Conservation (phyloP, 2,797 vertebrate species). For the Salmo trutta region DNA sequence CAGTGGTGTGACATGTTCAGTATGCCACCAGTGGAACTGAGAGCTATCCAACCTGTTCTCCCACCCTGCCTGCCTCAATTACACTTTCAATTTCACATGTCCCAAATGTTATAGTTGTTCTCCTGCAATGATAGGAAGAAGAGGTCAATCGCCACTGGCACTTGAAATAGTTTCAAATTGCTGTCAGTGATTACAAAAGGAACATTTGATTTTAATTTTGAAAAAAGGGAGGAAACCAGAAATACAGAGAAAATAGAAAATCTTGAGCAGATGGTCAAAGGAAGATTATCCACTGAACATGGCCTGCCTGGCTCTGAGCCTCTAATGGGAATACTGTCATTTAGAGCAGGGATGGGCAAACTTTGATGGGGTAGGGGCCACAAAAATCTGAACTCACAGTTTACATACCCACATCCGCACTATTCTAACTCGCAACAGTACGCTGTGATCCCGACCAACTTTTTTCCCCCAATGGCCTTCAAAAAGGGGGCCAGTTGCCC, state of each 20-base stretch:
- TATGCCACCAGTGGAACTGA: slow-evolving; percentile 15
- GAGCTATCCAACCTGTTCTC: slow-evolving; percentile 21
- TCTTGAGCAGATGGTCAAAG: slow-evolving; percentile 66
- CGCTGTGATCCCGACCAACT: too few species aligned
- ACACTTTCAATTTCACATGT: slow-evolving; percentile 12
- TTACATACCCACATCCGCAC: too few species aligned
- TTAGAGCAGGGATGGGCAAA: too few species aligned
- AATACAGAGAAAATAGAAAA: slow-evolving; percentile 46
- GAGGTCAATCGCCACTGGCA: slow-evolving; percentile 30
- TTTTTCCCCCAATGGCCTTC: too few species aligned
- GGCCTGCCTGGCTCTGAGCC: slow-evolving; percentile 41
- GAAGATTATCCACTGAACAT: slow-evolving; percentile 65
- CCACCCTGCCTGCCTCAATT: slow-evolving; percentile 20
- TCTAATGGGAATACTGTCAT: slow-evolving; percentile 25
- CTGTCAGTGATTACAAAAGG: slow-evolving; percentile 13
- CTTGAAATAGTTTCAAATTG: slow-evolving; percentile 19
- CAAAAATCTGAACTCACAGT: too few species aligned
- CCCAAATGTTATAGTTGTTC: neutral
- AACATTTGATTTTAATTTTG: slow-evolving; percentile 24
- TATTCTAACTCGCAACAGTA: too few species aligned
- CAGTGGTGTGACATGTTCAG: slow-evolving; percentile 39
- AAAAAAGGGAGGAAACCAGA: slow-evolving; percentile 41
- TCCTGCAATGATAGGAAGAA: neutral
- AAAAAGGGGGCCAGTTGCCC: too few species aligned
- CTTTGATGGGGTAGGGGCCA: too few species aligned